Evolutionary conservation across 1,140 invertebrate genomes (phyloP).

Genomic region (Zophobas morio): DNA sequence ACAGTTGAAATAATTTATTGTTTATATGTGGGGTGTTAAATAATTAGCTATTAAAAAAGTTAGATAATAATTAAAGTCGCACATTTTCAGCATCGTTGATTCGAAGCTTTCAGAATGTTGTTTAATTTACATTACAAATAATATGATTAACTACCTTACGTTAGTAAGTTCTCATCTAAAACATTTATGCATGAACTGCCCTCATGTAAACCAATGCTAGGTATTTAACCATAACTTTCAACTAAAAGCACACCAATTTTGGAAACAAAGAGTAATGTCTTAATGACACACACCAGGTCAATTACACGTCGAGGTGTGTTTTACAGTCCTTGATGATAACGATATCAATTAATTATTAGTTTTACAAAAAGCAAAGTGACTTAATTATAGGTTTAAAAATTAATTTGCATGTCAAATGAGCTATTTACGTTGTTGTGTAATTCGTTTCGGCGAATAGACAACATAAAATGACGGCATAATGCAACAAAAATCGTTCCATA

Average conservation of each 20-base stretch:
- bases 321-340: slow-evolving; percentile 47
- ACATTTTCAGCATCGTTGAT: slow-evolving; percentile 17
- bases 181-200: too few species aligned
- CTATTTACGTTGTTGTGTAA: slow-evolving; percentile 31
- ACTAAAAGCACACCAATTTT: too few species aligned
- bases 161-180: background rate
- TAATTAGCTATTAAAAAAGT: background rate
- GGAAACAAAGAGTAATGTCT: too few species aligned
- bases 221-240: too few species aligned
- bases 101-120: background rate
- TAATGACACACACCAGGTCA: background rate
- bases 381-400: slow-evolving; percentile 47
- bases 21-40: too few species aligned
- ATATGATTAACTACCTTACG: slow-evolving; percentile 30
- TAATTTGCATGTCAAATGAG: slow-evolving; percentile 45
- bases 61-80: background rate
- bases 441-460: slow-evolving; percentile 26
- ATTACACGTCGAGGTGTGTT: slow-evolving; percentile 26
- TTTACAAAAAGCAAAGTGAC: slow-evolving; percentile 42
- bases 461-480: slow-evolving; percentile 12
- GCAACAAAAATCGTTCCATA: slow-evolving; percentile 18
- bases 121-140: slow-evolving; percentile 40
- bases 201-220: too few species aligned
- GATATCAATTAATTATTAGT: slow-evolving; percentile 48
- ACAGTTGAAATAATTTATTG: too few species aligned